Percentiles rank a stretch among this genome's conserved stretches.
These are phyloP conservation scores for Pammene fasciana DNA, from an alignment of 2,888 invertebrate genomes.

Conservation along the genomic window DNA sequence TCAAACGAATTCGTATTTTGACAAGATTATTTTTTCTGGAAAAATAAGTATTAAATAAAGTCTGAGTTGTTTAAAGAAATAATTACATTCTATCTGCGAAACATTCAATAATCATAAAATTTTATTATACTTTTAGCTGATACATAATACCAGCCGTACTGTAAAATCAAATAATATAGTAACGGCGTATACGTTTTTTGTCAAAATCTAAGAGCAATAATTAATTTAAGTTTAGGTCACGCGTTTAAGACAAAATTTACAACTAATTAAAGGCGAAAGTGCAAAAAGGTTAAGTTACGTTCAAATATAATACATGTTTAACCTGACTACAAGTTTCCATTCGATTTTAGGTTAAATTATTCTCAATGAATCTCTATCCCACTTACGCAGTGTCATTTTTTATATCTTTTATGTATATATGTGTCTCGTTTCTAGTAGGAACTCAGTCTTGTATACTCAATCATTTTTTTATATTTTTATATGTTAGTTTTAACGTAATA, in stretches of 20 bases:
- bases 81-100: no score
- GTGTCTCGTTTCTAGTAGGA: slow-evolving; percentile 24
- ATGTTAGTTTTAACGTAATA: slow-evolving; percentile 74
- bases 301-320: slow-evolving; percentile 8
- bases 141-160: no score
- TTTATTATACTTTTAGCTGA: no score
- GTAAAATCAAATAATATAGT: no score
- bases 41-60: slow-evolving; percentile 19
- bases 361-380: slow-evolving; percentile 55
- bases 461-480: slow-evolving; percentile 69
- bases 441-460: slow-evolving; percentile 65
- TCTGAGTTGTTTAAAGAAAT: not conserved
- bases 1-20: no score
- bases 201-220: no score
- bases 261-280: not conserved
- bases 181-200: no score
- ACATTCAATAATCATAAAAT: no score
- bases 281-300: slow-evolving; percentile 7
- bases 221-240: no score
- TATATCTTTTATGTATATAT: slow-evolving; percentile 26
- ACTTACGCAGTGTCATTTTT: slow-evolving; percentile 46
- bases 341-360: slow-evolving; percentile 41
- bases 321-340: slow-evolving; percentile 18
- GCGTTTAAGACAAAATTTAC: not conserved
- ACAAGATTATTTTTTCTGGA: not conserved